Evolutionary conservation across 2,888 invertebrate species (phyloP).

Genomic region (Spilarctia lutea): DNA sequence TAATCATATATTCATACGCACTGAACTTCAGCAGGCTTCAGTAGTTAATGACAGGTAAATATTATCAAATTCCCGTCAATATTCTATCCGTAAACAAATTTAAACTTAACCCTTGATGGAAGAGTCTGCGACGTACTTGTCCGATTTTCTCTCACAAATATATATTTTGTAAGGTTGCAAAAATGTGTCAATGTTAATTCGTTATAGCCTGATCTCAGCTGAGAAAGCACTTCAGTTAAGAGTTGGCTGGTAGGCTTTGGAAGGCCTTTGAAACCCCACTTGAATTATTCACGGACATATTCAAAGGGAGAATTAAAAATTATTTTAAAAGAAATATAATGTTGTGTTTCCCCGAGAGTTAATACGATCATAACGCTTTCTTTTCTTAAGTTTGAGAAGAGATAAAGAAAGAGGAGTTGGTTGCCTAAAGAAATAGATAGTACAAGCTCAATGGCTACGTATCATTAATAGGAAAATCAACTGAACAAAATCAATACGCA

Average conservation of each 20-base stretch:
- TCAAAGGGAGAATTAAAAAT: neutral
- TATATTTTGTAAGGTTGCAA: neutral
- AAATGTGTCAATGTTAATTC: slow-evolving; percentile 6
- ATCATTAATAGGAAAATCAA: too few species aligned
- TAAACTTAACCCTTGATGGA: neutral
- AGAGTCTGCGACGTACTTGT: neutral
- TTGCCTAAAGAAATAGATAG: too few species aligned
- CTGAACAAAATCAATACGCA: too few species aligned
- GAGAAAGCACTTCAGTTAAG: slow-evolving; percentile 8
- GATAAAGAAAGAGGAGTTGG: neutral
- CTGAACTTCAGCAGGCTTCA: too few species aligned
- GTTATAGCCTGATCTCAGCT: neutral
- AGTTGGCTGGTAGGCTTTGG: neutral
- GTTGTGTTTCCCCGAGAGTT: neutral
- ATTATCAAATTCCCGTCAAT: too few species aligned
- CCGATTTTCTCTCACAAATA: neutral
- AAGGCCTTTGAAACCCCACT: slow-evolving; percentile 16
- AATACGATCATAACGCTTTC: neutral
- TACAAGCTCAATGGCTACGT: too few species aligned
- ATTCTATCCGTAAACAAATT: neutral
- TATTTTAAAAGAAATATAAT: neutral
- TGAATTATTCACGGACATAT: slow-evolving; percentile 4
- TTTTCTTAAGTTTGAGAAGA: neutral
- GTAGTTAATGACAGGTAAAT: too few species aligned
- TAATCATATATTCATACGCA: too few species aligned